Percentiles rank a stretch among this genome's conserved stretches.
These are phyloP conservation scores for Andrena minutula DNA, from an alignment of 2,888 invertebrate genomes.

Conservation along the genomic window DNA sequence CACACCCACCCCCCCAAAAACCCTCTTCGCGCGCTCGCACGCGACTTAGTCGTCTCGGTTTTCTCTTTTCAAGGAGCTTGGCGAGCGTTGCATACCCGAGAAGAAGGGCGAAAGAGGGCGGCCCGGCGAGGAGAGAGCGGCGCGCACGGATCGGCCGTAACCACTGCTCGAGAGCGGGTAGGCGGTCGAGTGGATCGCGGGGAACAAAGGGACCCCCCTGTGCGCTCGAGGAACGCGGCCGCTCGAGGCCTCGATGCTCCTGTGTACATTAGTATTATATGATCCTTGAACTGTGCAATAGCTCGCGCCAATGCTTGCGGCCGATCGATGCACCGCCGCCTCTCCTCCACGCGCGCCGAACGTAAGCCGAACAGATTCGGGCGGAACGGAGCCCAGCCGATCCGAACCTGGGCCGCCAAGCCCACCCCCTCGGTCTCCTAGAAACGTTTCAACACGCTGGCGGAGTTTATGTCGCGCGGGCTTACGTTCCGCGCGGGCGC, in stretches of 20 bases:
- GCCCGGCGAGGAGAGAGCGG: conserved; percentile 30
- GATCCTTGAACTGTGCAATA: conserved; percentile 70
- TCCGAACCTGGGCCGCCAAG: too few species aligned
- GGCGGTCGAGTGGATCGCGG: conserved; percentile 43
- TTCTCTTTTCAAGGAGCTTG: conserved; percentile 24
- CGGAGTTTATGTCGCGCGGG: background rate
- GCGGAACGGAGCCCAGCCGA: background rate
- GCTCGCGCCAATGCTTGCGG: conserved; percentile 49
- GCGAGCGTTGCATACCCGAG: background rate
- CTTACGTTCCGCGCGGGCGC: conserved; percentile 31
- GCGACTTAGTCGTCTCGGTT: background rate
- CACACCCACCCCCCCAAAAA: too few species aligned
- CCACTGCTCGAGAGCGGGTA: conserved; percentile 45
- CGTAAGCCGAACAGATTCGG: conserved; percentile 23
- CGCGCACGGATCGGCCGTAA: conserved; percentile 40
- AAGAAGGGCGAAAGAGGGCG: conserved; percentile 8
- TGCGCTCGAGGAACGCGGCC: conserved; percentile 12
- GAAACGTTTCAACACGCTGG: too few species aligned
- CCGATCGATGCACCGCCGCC: conserved; percentile 38
- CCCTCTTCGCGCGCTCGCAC: conserved; percentile 11
- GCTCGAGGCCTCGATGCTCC: conserved; percentile 29
- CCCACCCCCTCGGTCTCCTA: too few species aligned
- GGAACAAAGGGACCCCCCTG: background rate
- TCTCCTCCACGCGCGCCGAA: conserved; percentile 43
- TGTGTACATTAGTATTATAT: conserved; percentile 71